A percentile compares a stretch with the other conserved stretches of the same genome.
Conservation (phyloP, 92 coral and sea anemone species). For the Zoanthus sociatus region DNA sequence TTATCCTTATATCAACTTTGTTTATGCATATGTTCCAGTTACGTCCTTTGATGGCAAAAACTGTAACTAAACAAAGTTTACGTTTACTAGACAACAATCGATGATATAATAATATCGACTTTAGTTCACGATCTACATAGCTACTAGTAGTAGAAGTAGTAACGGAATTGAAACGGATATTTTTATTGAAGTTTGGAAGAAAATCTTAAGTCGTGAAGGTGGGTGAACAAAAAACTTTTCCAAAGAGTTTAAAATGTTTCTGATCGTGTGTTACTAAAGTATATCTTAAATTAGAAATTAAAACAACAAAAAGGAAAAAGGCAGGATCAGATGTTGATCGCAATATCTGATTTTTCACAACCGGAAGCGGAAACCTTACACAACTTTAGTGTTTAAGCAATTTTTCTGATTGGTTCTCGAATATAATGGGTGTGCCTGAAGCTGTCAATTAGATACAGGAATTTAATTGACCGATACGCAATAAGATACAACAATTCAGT, state of each 20-base stretch:
- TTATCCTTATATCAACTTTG: background rate
- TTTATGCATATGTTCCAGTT: background rate
- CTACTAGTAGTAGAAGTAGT: too few species aligned
- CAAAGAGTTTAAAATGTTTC: too few species aligned
- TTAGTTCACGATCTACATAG: background rate
- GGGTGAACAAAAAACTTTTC: too few species aligned
- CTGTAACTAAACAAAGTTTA: background rate
- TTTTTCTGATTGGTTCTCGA: constrained; percentile 19
- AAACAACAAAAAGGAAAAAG: background rate
- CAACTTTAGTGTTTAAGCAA: background rate
- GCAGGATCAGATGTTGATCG: background rate
- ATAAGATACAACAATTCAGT: background rate
- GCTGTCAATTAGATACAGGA: constrained; percentile 28
- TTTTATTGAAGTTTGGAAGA: too few species aligned
- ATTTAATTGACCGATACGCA: constrained; percentile 6
- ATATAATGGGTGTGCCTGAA: constrained; percentile 36
- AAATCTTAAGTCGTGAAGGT: too few species aligned
- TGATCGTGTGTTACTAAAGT: background rate
- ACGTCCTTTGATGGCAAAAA: background rate
- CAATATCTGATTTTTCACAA: background rate
- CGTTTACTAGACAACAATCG: background rate
- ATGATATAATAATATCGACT: background rate
- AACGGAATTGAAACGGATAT: too few species aligned
- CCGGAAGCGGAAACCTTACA: constrained; percentile 24
- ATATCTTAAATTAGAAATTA: background rate